Evolutionary conservation across 2,888 invertebrate genomes (phyloP), one percentile per base, ranked within the genome.

Genomic region (Leptogaster cylindrica): DNA sequence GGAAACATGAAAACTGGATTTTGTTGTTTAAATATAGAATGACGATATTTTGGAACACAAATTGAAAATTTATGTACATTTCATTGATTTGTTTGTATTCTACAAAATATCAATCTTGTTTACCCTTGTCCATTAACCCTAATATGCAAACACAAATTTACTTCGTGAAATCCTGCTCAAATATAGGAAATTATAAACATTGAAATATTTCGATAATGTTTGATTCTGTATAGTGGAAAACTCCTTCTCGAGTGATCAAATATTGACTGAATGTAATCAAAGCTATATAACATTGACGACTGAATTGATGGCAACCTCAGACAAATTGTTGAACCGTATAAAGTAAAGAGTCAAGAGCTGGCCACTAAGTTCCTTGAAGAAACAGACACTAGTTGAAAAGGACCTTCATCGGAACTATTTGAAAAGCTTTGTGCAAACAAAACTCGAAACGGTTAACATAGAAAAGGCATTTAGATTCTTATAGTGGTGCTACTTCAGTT

Each of bases 391-490:
- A 41, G 41, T 61, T 61, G 44, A 28, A 44, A 4, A 23, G n/a
- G 20, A 5, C 10, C 33, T 44, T 12, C 27, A 41, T 27, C 23
- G 44, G 33, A 41, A 61, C 61, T 61, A 61, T 61, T 44, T 44
- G 61, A 61, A 61, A 61, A 61, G 61, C 61, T 61, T 44, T 27
- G 44, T 27, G 61, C 28, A 61, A 61, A 61, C 44, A 61, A 8
- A 61, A 44, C 14, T 28, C 27, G 18, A 12, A 61, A 28, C 61
- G 44, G 25, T 61, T 61, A 44, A 61, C 61, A 61, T 28, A 44
- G 61, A 61, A 61, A 61, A 61, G 61, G 16, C 61, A 61, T 61
- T 61, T 61, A 27, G 44, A 27, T 41, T 61, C 44, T 61, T 27
- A 28, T 36, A 28, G n/a, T n/a, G n/a, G n/a, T n/a, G n/a, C n/a